Conservation (phyloP, 2,113 vertebrate species). For the Sinocyclocheilus anshuiensis region DNA sequence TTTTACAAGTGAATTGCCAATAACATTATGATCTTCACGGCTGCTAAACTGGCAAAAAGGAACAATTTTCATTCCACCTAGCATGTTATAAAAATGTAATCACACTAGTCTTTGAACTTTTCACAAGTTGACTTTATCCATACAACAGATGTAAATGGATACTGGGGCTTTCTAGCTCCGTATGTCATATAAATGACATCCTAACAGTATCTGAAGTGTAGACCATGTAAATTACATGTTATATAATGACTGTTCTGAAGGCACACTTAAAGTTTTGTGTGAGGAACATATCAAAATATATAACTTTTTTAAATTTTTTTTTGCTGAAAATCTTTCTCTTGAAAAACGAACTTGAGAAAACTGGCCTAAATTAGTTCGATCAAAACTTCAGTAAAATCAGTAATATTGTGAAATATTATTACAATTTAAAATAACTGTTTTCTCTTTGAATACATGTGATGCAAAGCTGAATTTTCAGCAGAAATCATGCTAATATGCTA, state of each 20-base stretch:
- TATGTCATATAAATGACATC: background rate
- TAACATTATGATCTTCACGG: background rate
- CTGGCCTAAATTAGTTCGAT: too few species aligned
- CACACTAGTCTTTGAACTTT: background rate
- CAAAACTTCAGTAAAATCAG: too few species aligned
- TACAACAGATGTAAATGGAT: background rate
- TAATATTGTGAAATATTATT: too few species aligned
- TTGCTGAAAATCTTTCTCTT: too few species aligned
- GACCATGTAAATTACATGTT: background rate
- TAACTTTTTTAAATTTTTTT: too few species aligned
- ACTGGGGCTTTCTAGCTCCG: background rate
- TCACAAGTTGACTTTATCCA: background rate
- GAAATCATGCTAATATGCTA: too few species aligned
- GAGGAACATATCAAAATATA: background rate
- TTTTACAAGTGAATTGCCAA: conserved; percentile 1
- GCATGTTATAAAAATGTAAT: background rate
- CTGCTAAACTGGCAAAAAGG: background rate
- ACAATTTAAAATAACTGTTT: too few species aligned
- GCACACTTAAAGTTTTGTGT: background rate
- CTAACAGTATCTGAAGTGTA: background rate
- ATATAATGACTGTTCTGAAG: background rate
- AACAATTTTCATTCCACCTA: background rate
- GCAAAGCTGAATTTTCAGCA: too few species aligned
- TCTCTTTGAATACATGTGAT: too few species aligned
- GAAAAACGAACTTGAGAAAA: too few species aligned